Evolutionary conservation across 2,113 vertebrate species (phyloP).

Genomic region (Sminthopsis crassicaudata): DNA sequence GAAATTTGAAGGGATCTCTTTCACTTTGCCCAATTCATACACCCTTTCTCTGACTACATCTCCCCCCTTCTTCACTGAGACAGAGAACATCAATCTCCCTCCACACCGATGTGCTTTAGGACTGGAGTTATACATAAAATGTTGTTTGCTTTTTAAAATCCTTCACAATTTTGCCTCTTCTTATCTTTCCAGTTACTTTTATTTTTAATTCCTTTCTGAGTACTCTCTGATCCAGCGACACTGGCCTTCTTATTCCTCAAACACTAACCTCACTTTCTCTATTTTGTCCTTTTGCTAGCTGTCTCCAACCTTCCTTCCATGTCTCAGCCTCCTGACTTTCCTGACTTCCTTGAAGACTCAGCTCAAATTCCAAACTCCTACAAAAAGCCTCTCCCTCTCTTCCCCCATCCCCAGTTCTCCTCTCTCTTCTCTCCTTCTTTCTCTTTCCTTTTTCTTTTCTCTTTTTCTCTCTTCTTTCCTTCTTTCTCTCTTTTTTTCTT

Average conservation of each 20-base stretch:
- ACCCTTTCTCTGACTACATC: neutral
- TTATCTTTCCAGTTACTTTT: neutral
- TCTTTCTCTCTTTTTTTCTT: too few species aligned
- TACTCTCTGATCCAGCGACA: neutral
- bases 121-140: neutral
- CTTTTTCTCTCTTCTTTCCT: neutral
- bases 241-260: neutral
- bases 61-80: neutral
- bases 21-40: neutral
- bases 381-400: neutral
- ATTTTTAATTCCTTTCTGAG: neutral
- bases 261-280: neutral
- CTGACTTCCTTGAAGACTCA: neutral
- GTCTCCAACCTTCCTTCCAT: neutral
- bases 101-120: neutral
- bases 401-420: neutral
- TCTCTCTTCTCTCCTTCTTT: neutral
- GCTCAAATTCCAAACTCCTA: neutral
- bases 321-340: neutral
- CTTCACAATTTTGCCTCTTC: neutral
- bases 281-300: neutral
- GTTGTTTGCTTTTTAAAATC: neutral
- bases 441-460: neutral
- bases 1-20: neutral
- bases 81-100: neutral